Percentiles rank a stretch among this genome's conserved stretches.
These are phyloP conservation scores for Hippocampus abdominalis DNA, from an alignment of 2,113 vertebrate species.

Conservation along the genomic window DNA sequence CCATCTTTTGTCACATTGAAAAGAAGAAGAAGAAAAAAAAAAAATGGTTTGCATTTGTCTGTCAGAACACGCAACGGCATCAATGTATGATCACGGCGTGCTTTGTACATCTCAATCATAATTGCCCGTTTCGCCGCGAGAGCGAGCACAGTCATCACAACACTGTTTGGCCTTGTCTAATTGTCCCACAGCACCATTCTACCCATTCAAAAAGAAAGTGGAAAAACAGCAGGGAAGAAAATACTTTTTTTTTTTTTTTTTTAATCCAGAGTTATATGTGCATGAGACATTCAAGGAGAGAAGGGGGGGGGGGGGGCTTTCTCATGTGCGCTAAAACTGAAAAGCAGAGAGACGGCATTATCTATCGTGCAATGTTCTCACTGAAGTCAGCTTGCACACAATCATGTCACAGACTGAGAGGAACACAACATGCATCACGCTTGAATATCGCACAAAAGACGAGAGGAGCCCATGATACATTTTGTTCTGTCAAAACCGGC, in stretches of 20 bases:
- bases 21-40: neutral
- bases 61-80: neutral
- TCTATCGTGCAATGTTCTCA: neutral
- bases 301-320: neutral
- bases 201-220: slow-evolving; percentile 29
- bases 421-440: neutral
- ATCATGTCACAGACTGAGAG: neutral
- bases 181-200: slow-evolving; percentile 31
- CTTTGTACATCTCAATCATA: slow-evolving; percentile 30
- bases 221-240: slow-evolving; percentile 14
- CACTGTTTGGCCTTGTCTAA: slow-evolving; percentile 47
- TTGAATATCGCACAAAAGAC: slow-evolving; percentile 22
- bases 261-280: neutral
- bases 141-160: slow-evolving; percentile 24
- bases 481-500: slow-evolving; percentile 44
- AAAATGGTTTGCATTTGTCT: neutral
- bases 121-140: slow-evolving; percentile 20
- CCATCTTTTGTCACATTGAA: slow-evolving; percentile 13
- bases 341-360: neutral
- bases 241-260: neutral
- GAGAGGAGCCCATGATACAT: slow-evolving; percentile 4
- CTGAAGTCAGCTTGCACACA: slow-evolving; percentile 20
- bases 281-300: slow-evolving; percentile 14
- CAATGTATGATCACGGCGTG: neutral
- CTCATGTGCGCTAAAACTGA: slow-evolving; percentile 13